Percentiles rank a stretch among this genome's conserved stretches.
phyloP scores from a whole-genome alignment of 2,797 vertebrate species.

The Zalophus californianus region DNA sequence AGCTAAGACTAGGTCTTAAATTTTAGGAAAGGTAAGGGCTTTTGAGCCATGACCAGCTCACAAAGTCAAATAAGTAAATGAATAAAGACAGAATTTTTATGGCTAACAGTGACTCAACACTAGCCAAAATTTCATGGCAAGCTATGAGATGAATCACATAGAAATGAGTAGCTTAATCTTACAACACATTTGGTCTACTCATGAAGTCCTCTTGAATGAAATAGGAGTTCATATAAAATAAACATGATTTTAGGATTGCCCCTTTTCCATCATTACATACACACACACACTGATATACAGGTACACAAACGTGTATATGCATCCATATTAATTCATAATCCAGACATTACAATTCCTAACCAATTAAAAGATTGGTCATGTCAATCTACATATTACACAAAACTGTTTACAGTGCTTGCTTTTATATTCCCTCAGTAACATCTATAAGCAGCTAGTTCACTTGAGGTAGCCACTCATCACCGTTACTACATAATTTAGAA shows the following conservation, averaged over 20 bases:
- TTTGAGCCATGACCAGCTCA: slow-evolving; percentile 16
- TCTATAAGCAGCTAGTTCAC: slow-evolving; percentile 64
- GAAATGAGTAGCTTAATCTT: background rate
- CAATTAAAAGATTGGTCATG: background rate
- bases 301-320: background rate
- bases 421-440: background rate
- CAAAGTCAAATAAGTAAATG: slow-evolving; percentile 25
- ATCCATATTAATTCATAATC: background rate
- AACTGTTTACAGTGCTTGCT: slow-evolving; percentile 26
- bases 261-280: background rate
- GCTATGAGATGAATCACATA: background rate
- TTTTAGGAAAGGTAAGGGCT: slow-evolving; percentile 35
- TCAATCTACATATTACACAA: slow-evolving; percentile 9
- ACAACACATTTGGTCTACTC: background rate
- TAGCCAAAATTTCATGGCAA: background rate
- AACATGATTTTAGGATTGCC: background rate
- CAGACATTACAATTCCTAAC: background rate
- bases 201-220: slow-evolving; percentile 1
- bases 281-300: background rate
- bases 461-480: slow-evolving; percentile 67
- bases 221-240: background rate
- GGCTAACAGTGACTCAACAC: slow-evolving; percentile 40
- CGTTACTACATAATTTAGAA: slow-evolving; percentile 46
- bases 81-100: slow-evolving; percentile 21
- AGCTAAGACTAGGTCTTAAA: background rate